These are phyloP conservation scores for Prietella phreatophila DNA, from an alignment of 2,113 vertebrate species.

Conservation along the genomic window DNA sequence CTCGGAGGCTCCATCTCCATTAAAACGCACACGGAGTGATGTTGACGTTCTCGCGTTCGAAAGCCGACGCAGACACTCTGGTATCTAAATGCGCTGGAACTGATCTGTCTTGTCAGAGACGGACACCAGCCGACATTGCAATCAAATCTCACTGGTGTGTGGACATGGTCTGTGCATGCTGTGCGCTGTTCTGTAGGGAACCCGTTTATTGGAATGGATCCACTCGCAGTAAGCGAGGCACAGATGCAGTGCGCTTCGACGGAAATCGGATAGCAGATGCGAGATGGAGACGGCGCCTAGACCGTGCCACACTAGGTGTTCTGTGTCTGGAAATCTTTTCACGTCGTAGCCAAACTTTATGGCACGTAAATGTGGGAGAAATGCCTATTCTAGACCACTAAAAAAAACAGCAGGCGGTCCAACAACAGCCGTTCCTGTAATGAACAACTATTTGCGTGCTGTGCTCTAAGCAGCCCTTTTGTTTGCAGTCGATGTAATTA, in stretches of 20 bases:
- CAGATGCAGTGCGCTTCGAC: neutral
- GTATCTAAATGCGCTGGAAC: neutral
- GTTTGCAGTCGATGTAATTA: slow-evolving; percentile 50
- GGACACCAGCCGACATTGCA: neutral
- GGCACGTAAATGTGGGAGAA: neutral
- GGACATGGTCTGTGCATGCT: slow-evolving; percentile 11
- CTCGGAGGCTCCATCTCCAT: too few relatives aligned
- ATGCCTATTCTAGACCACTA: slow-evolving; percentile 13
- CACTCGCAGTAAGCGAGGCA: neutral
- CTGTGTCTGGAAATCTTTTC: slow-evolving; percentile 13
- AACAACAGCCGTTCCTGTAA: slow-evolving; percentile 25
- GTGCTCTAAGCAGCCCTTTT: slow-evolving; percentile 36
- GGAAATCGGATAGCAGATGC: slow-evolving; percentile 28
- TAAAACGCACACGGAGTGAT: neutral
- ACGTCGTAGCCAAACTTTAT: slow-evolving; percentile 12
- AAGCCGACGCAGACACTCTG: neutral
- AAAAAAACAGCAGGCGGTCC: slow-evolving; percentile 24
- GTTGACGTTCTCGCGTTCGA: neutral
- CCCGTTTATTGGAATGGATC: slow-evolving; percentile 1
- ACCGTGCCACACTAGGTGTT: neutral
- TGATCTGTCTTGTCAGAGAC: neutral
- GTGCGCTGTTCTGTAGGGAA: slow-evolving; percentile 3
- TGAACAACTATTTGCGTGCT: slow-evolving; percentile 18
- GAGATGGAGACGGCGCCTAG: slow-evolving; percentile 2
- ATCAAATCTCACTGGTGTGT: slow-evolving; percentile 7